These are phyloP conservation scores for Gymnocephalus cernua DNA, from an alignment of 2,113 vertebrate species.

Conservation along the genomic window DNA sequence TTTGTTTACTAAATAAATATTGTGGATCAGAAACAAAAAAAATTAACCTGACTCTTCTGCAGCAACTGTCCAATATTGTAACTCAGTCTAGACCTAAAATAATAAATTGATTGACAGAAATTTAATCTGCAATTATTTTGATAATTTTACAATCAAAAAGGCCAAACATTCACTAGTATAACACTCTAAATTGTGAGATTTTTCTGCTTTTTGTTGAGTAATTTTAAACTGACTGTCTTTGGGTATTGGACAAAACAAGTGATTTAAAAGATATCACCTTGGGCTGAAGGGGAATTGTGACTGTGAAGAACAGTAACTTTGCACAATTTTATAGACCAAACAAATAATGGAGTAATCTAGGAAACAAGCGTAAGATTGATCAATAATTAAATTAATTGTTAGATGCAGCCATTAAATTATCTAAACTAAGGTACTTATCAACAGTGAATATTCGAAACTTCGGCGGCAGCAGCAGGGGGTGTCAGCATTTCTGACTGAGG, in stretches of 20 bases:
- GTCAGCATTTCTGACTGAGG: too few species aligned
- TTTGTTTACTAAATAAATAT: constrained; percentile 46
- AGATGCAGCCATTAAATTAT: neutral
- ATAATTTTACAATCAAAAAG: neutral
- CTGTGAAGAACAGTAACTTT: neutral
- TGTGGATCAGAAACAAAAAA: neutral
- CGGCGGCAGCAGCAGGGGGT: too few species aligned
- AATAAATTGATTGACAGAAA: too few species aligned
- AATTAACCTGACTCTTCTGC: neutral
- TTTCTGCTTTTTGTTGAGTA: neutral
- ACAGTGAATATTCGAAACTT: too few species aligned
- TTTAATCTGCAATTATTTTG: neutral
- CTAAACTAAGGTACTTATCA: too few species aligned
- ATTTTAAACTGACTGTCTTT: neutral
- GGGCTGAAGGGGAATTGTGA: neutral
- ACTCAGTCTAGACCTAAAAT: neutral
- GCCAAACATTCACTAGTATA: neutral
- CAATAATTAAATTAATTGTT: neutral
- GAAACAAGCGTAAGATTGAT: neutral
- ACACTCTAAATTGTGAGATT: neutral
- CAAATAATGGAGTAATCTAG: neutral
- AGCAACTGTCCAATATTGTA: neutral
- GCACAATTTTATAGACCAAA: neutral
- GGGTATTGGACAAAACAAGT: neutral
- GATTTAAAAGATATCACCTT: neutral